Evolutionary conservation across 2,797 vertebrate species (phyloP), one percentile per base, ranked within the genome.

Genomic region (Australoheros facetus): DNA sequence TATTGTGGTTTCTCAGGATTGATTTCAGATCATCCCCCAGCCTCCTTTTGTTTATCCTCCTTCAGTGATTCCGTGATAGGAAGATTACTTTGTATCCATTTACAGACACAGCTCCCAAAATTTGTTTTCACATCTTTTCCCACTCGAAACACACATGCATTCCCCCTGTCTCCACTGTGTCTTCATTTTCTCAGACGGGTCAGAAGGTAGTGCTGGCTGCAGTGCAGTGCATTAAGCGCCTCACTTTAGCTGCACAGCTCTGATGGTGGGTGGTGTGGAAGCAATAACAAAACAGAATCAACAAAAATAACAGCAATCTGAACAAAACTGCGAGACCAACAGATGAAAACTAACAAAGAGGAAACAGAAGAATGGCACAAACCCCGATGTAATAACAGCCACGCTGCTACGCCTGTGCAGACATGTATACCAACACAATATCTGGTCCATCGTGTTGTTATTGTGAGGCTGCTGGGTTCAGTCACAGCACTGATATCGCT

Each of bases 21-120:
- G 87, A 92, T 91, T 91, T 77, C 87, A 85, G 73, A 77, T 87
- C 73, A 73, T 77, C 80, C 82, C 73, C 75, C 53, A n/a, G 79
- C 75, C 58, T 72, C 14, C 56, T 80, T 77, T 88, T 87, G 80
- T 90, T 88, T 73, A 76, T 75, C 56, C 72, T 59, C 75, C 75
- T 73, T 21, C 69, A 62, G 77, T 64, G 80, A 32, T 57, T 39
- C 70, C 84, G 71, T 87, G 75, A 90, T 75, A 59, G 79, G 59
- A 85, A 84, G 84, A 87, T 90, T 75, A 75, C 76, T 74, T 72
- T 56, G 56, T 45, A 42, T 69, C 79, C 82, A 56, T 75, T 83
- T 73, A 48, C 12, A 64, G 37, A 21, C 56, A 19, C 4, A 10
- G 34, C 69, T 78, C 58, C 81, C 77, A 37, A 82, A 82, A 80